A percentile compares a stretch with the other conserved stretches of the same genome.
phyloP scores from a whole-genome alignment of 2,888 invertebrate genomes.

The Scaptomyza tumidula region DNA sequence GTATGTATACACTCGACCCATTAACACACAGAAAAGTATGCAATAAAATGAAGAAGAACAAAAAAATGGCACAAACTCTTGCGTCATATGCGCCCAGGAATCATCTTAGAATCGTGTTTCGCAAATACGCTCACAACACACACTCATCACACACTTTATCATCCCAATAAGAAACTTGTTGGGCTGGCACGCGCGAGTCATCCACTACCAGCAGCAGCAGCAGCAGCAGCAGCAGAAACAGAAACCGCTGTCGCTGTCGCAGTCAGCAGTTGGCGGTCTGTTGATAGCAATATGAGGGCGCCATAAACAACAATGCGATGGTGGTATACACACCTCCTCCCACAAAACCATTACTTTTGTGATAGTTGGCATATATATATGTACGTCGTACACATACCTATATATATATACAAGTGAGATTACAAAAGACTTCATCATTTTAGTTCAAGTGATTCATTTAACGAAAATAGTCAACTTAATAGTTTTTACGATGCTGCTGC shows the following conservation, averaged over 20 bases:
- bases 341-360: not conserved
- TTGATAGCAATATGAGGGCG: slow-evolving; percentile 60
- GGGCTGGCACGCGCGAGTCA: slow-evolving; percentile 61
- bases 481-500: slow-evolving; percentile 49
- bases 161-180: slow-evolving; percentile 75
- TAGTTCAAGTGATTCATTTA: slow-evolving; percentile 52
- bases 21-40: slow-evolving; percentile 75
- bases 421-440: slow-evolving; percentile 49
- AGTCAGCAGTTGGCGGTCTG: slow-evolving; percentile 39
- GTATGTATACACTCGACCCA: slow-evolving; percentile 58
- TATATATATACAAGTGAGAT: slow-evolving; percentile 15
- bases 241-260: slow-evolving; percentile 10
- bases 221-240: slow-evolving; percentile 25
- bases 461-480: slow-evolving; percentile 36
- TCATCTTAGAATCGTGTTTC: slow-evolving; percentile 56
- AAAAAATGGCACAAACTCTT: slow-evolving; percentile 59
- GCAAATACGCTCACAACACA: slow-evolving; percentile 28
- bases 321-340: slow-evolving; percentile 18
- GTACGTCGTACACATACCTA: not conserved
- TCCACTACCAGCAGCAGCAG: slow-evolving; percentile 33
- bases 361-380: not conserved
- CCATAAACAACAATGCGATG: slow-evolving; percentile 53
- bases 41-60: slow-evolving; percentile 61
- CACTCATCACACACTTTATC: slow-evolving; percentile 32
- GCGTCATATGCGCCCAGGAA: slow-evolving; percentile 71